These are phyloP conservation scores for Heteropelma amictum DNA, from an alignment of 2,888 invertebrate species.

Conservation along the genomic window DNA sequence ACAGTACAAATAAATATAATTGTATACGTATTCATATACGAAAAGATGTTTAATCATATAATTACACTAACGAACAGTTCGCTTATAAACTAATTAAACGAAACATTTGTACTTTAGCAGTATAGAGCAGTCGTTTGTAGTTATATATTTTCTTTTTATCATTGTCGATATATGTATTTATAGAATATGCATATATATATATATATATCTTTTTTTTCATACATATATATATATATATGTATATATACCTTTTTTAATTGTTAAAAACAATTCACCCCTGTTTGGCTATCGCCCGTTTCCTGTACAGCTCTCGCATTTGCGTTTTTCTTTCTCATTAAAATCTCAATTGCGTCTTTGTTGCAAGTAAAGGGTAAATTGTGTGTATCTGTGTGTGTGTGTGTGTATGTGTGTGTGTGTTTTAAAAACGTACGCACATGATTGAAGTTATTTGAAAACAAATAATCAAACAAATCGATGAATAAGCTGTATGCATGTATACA, in stretches of 20 bases:
- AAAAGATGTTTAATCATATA: slow-evolving; percentile 58
- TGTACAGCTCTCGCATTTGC: slow-evolving; percentile 49
- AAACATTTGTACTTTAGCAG: slow-evolving; percentile 78
- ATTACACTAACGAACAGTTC: slow-evolving; percentile 57
- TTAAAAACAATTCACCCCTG: slow-evolving; percentile 64
- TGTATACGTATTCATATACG: slow-evolving; percentile 56
- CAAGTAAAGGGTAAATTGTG: slow-evolving; percentile 31
- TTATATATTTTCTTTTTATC: slow-evolving; percentile 65
- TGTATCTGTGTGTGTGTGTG: slow-evolving; percentile 52
- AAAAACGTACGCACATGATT: slow-evolving; percentile 52
- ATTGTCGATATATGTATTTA: slow-evolving; percentile 64
- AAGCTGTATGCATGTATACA: slow-evolving; percentile 34
- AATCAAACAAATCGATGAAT: neutral
- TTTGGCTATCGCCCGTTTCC: slow-evolving; percentile 61
- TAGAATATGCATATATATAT: slow-evolving; percentile 64
- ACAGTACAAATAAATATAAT: slow-evolving; percentile 61
- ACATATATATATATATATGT: slow-evolving; percentile 43
- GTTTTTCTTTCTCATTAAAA: slow-evolving; percentile 36
- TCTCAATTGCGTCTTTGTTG: slow-evolving; percentile 49
- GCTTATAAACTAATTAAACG: slow-evolving; percentile 76
- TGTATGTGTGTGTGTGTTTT: no score
- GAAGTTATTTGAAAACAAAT: no score
- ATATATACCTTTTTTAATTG: slow-evolving; percentile 48
- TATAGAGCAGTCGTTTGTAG: slow-evolving; percentile 77
- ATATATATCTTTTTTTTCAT: slow-evolving; percentile 21